These are phyloP conservation scores for Byasa hedistus DNA, from an alignment of 2,888 invertebrate species.

Conservation along the genomic window DNA sequence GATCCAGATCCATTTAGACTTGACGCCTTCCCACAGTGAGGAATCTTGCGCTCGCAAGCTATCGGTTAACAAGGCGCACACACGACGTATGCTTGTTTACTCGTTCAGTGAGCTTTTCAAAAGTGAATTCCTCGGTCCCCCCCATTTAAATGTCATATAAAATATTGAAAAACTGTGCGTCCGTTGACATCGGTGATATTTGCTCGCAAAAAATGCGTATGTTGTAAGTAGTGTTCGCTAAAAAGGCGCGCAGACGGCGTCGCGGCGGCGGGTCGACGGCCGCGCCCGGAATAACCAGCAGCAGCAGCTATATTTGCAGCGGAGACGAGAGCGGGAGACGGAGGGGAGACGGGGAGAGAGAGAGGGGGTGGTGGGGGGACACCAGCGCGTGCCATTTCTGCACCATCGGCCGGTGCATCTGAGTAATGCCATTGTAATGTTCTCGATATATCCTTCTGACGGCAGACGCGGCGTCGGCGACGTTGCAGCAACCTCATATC, in stretches of 20 bases:
- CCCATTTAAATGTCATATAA: constrained; percentile 32
- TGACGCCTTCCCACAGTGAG: not conserved
- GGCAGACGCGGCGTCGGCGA: constrained; percentile 66
- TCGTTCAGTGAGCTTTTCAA: constrained; percentile 32
- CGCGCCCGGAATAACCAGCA: constrained; percentile 77
- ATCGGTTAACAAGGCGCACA: not conserved
- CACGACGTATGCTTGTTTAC: constrained; percentile 36
- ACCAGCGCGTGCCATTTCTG: constrained; percentile 77
- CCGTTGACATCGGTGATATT: constrained; percentile 69
- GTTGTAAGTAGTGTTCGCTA: constrained; percentile 73
- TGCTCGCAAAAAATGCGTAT: constrained; percentile 70
- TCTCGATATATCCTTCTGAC: constrained; percentile 70
- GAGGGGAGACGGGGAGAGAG: constrained; percentile 54
- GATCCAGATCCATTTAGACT: not conserved
- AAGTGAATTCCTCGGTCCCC: constrained; percentile 31
- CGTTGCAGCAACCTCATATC: constrained; percentile 37
- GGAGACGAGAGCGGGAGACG: constrained; percentile 62
- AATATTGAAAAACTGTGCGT: constrained; percentile 44
- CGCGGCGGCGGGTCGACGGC: constrained; percentile 79
- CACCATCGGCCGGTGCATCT: constrained; percentile 78
- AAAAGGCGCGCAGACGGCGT: constrained; percentile 79
- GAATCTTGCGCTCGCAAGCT: not conserved
- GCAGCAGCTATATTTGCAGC: constrained; percentile 78
- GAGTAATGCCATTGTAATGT: constrained; percentile 79
- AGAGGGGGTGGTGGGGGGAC: constrained; percentile 33